Evolutionary conservation across 1,140 invertebrate genomes (phyloP).

Genomic region (Phocides pigmalion): DNA sequence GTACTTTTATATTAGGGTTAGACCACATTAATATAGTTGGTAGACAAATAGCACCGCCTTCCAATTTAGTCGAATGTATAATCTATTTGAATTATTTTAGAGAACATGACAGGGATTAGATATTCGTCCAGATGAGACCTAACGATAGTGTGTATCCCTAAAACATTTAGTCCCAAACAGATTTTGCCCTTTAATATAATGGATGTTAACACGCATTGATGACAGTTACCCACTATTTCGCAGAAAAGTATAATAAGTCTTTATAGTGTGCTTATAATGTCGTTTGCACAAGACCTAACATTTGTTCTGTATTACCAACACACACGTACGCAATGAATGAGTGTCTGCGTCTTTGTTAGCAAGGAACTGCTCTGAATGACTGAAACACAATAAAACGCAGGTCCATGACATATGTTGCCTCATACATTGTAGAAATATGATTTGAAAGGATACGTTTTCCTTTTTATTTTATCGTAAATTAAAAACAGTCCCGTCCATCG

Average conservation of each 20-base stretch:
- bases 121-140: no score
- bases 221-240: neutral
- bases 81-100: no score
- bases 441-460: neutral
- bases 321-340: slow-evolving; percentile 16
- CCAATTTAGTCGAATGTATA: no score
- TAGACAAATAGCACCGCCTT: no score
- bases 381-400: slow-evolving; percentile 22
- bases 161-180: no score
- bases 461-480: slow-evolving; percentile 10
- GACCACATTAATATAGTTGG: no score
- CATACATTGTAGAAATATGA: neutral
- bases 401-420: slow-evolving; percentile 6
- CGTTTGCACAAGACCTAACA: slow-evolving; percentile 7
- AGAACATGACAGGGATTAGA: no score
- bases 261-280: slow-evolving; percentile 1
- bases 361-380: slow-evolving; percentile 26
- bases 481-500: neutral
- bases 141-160: no score
- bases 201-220: no score
- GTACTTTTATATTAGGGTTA: no score
- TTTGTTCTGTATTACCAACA: neutral
- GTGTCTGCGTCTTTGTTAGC: slow-evolving; percentile 23
- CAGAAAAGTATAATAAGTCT: slow-evolving; percentile 2
- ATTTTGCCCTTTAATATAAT: no score